Evolutionary conservation across 2,113 vertebrate genomes (phyloP).

Genomic region (Eublepharis macularius): DNA sequence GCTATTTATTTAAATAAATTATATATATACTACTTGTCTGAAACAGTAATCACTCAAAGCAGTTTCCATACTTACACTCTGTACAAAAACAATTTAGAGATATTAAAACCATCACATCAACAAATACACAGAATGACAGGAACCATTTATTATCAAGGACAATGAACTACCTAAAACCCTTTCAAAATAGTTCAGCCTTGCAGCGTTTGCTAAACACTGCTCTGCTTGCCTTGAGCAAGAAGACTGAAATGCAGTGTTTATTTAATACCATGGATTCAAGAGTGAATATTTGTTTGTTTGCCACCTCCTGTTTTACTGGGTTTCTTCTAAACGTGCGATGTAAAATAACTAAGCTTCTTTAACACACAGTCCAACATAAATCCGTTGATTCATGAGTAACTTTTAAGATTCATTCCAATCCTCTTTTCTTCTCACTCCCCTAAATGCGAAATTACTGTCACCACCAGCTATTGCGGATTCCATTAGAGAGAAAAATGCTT

Average conservation of each 20-base stretch:
- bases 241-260: background rate
- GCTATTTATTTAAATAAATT: background rate
- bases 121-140: no score
- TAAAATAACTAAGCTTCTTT: slow-evolving; percentile 34
- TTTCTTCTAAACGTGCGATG: slow-evolving; percentile 31
- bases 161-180: no score
- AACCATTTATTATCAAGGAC: no score
- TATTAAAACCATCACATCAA: no score
- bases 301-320: background rate
- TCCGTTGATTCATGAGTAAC: slow-evolving; percentile 46
- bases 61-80: no score
- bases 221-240: background rate
- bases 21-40: no score
- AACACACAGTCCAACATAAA: slow-evolving; percentile 3
- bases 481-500: slow-evolving; percentile 45
- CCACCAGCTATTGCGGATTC: slow-evolving; percentile 26
- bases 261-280: background rate
- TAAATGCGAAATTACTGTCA: slow-evolving; percentile 43
- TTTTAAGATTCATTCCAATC: slow-evolving; percentile 38
- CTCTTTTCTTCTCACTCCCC: slow-evolving; percentile 28
- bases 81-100: no score
- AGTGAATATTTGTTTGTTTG: background rate
- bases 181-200: no score
- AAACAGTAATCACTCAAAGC: no score
- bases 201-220: no score